phyloP scores from a whole-genome alignment of 2,113 vertebrate species.

The Periophthalmus modestus region DNA sequence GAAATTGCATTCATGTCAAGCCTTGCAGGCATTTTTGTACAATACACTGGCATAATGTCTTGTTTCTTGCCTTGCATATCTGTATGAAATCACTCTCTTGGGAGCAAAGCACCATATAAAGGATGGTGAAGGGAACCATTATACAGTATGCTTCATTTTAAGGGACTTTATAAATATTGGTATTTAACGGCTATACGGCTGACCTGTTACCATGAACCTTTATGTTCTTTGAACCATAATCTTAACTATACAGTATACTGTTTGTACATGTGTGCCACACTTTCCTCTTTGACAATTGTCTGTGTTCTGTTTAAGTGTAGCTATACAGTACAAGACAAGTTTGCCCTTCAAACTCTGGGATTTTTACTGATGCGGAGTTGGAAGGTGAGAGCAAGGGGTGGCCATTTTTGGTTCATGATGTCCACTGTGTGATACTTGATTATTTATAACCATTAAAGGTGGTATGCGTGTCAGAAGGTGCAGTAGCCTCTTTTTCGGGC shows the following conservation, averaged over 20 bases:
- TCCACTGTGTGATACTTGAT: constrained; percentile 66
- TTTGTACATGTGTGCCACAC: constrained; percentile 41
- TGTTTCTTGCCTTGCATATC: constrained; percentile 58
- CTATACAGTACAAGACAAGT: constrained; percentile 70
- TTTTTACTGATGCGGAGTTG: constrained; percentile 56
- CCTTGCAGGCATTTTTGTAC: constrained; percentile 74
- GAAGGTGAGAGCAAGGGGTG: constrained; percentile 66
- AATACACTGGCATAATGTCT: constrained; percentile 71
- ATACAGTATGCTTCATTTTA: constrained; percentile 33
- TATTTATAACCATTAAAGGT: constrained; percentile 76
- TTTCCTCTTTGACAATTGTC: constrained; percentile 48
- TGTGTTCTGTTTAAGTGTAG: constrained; percentile 36
- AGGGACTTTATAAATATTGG: constrained; percentile 6
- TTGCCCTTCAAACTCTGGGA: constrained; percentile 73
- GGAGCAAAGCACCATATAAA: constrained; percentile 44
- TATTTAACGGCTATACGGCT: background rate
- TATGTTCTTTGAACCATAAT: background rate
- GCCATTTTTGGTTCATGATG: constrained; percentile 70
- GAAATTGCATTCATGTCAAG: constrained; percentile 77
- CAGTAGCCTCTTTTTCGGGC: constrained; percentile 60
- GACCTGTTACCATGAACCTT: background rate
- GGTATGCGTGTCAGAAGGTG: constrained; percentile 57
- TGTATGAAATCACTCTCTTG: constrained; percentile 59
- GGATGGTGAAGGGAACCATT: constrained; percentile 37
- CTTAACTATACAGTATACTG: constrained; percentile 15